Evolutionary conservation across 2,113 vertebrate species (phyloP).

Genomic region (Tricholaema leucomelas): DNA sequence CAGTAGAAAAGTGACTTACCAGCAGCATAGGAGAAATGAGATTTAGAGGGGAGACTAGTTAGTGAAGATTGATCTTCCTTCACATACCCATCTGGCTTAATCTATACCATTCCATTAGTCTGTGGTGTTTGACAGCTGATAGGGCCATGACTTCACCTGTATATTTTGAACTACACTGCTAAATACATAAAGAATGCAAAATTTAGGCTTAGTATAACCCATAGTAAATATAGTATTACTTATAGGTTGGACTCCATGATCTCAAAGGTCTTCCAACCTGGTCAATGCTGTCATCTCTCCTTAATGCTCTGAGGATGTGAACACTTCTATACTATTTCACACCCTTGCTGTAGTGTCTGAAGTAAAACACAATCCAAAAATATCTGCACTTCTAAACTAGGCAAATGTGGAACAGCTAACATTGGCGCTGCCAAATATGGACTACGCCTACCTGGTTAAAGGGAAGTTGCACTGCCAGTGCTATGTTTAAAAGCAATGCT

Average conservation of each 20-base stretch:
- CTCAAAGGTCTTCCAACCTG: too few species aligned
- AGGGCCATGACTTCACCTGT: not conserved
- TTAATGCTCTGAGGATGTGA: not conserved
- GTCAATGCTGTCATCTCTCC: not conserved
- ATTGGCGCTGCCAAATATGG: not conserved
- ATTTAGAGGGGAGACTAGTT: not conserved
- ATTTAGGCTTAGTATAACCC: not conserved
- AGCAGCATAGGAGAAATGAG: not conserved
- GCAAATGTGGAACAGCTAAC: not conserved
- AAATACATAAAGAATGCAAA: not conserved
- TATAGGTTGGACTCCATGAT: too few species aligned
- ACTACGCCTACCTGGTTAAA: not conserved
- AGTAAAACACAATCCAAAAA: not conserved
- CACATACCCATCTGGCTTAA: not conserved
- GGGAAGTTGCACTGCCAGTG: not conserved
- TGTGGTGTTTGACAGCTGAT: not conserved
- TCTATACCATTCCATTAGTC: not conserved
- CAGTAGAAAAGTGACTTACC: not conserved
- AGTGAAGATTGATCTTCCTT: not conserved
- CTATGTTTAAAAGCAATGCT: not conserved
- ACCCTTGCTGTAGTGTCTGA: not conserved
- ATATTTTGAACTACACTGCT: not conserved
- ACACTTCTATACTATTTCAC: not conserved
- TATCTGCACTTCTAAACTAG: not conserved
- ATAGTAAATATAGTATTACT: too few species aligned